Conservation (phyloP, 2,797 vertebrate species). For the Scleropages formosus region DNA sequence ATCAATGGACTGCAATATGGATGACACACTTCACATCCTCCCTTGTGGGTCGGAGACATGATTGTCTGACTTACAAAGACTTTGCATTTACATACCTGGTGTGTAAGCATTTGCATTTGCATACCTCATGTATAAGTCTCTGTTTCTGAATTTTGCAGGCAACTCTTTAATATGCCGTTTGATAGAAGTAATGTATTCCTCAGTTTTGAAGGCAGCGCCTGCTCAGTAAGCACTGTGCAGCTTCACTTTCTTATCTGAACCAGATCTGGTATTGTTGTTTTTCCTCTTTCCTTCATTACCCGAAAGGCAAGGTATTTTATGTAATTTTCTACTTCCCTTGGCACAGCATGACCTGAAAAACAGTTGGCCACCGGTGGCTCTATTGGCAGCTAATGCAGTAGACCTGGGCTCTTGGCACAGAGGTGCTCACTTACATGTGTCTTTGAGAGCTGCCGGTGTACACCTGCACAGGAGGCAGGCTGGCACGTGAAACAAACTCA, state of each 20-base stretch:
- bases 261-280: no score
- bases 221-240: neutral
- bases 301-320: neutral
- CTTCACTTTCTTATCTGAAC: neutral
- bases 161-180: neutral
- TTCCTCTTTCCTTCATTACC: neutral
- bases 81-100: constrained; percentile 6
- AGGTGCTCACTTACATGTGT: neutral
- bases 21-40: neutral
- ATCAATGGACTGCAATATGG: neutral
- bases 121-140: neutral
- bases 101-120: neutral
- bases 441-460: neutral
- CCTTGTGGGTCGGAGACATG: no score
- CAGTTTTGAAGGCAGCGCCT: neutral
- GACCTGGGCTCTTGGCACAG: neutral
- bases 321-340: constrained; percentile 13
- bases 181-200: neutral
- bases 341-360: constrained; percentile 7
- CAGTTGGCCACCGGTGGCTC: neutral
- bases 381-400: neutral
- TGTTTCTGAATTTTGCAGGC: neutral
- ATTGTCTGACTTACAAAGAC: neutral
- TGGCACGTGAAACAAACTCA: neutral
- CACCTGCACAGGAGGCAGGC: neutral